Percentiles rank a stretch among this genome's conserved stretches.
Conservation (phyloP, 2,113 vertebrate species). For the Columbina picui region DNA sequence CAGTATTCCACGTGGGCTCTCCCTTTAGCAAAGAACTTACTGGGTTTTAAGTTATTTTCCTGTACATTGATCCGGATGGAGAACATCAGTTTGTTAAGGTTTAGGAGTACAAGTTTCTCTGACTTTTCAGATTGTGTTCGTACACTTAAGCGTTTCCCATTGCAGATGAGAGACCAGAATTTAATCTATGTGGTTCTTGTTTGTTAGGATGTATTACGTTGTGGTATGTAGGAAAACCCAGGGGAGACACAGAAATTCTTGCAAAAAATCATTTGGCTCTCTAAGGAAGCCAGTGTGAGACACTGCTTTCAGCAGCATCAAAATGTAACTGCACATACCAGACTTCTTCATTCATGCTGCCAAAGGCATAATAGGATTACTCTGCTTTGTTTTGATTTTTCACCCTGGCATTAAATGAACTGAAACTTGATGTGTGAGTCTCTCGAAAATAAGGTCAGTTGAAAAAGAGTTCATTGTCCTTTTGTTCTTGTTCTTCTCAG, state of each 20-base stretch:
- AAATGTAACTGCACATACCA: constrained; percentile 13
- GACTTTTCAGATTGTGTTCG: background rate
- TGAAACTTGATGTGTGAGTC: constrained; percentile 49
- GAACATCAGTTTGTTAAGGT: background rate
- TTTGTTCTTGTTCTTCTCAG: constrained; percentile 57
- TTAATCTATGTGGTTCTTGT: background rate
- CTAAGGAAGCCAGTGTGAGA: background rate
- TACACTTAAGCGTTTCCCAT: background rate
- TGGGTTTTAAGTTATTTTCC: background rate
- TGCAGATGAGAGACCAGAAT: background rate
- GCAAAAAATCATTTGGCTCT: background rate
- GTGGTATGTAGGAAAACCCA: background rate
- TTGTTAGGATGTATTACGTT: background rate
- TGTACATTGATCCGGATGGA: background rate
- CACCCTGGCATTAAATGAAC: constrained; percentile 24
- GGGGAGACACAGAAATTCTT: background rate
- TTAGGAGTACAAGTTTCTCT: background rate
- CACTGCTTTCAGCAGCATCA: constrained; percentile 2
- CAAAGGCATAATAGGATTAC: constrained; percentile 66
- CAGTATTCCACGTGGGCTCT: background rate
- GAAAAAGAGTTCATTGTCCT: constrained; percentile 49
- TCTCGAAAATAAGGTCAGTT: constrained; percentile 53
- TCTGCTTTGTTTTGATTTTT: constrained; percentile 50
- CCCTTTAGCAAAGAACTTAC: background rate
- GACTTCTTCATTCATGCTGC: constrained; percentile 49